Evolutionary conservation across 2,113 vertebrate genomes (phyloP).

Genomic region (Grantiella picta): DNA sequence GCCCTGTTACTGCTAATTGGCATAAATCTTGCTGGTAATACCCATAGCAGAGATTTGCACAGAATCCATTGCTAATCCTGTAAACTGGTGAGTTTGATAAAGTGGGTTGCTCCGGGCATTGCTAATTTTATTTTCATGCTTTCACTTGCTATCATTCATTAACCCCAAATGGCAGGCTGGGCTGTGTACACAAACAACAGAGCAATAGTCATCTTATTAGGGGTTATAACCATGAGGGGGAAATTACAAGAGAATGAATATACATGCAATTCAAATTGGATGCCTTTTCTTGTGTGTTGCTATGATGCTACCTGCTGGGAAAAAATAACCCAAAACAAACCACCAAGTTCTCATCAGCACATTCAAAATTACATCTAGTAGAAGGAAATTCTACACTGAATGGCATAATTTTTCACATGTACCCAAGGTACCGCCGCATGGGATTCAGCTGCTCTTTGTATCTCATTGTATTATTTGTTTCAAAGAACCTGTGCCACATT

Average conservation of each 20-base stretch:
- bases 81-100: constrained; percentile 61
- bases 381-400: not conserved
- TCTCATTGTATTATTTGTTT: not conserved
- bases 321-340: not conserved
- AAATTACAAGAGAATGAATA: not conserved
- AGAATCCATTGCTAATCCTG: constrained; percentile 67
- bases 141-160: constrained; percentile 53
- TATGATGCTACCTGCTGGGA: not conserved
- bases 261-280: not conserved
- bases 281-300: not conserved
- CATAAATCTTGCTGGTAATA: constrained; percentile 48
- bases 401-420: not conserved
- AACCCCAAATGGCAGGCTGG: not conserved
- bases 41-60: constrained; percentile 52
- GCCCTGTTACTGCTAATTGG: constrained; percentile 45
- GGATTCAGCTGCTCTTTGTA: not conserved
- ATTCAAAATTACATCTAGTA: not conserved
- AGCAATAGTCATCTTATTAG: not conserved
- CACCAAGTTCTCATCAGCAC: not conserved
- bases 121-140: constrained; percentile 71
- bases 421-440: not conserved
- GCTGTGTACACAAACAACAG: not conserved
- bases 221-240: not conserved
- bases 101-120: constrained; percentile 52
- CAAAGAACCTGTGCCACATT: not conserved